Conservation (phyloP, 2,888 invertebrate species). For the Timandra comae region DNA sequence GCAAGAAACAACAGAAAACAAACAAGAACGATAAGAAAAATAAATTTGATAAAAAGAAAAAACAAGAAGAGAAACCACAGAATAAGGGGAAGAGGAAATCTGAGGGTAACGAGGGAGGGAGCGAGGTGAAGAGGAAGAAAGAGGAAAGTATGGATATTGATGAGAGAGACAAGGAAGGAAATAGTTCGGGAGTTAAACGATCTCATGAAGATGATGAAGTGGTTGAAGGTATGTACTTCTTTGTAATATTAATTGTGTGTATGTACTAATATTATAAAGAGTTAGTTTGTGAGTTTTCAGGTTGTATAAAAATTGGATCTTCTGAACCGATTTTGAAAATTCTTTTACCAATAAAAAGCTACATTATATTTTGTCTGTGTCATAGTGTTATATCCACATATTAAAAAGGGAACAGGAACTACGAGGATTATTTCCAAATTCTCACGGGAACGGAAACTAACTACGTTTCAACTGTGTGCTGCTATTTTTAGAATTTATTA, state of each 20-base stretch:
- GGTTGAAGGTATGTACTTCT: slow-evolving; percentile 12
- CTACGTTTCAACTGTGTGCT: too few relatives aligned
- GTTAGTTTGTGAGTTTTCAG: not conserved
- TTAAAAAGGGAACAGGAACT: too few relatives aligned
- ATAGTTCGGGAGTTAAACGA: slow-evolving; percentile 46
- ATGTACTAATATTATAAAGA: not conserved
- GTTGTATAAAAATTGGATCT: too few relatives aligned
- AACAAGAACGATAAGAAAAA: slow-evolving; percentile 48
- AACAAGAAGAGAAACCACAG: slow-evolving; percentile 36
- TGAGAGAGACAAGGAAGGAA: slow-evolving; percentile 30
- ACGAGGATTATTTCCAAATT: too few relatives aligned
- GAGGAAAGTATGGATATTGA: slow-evolving; percentile 41
- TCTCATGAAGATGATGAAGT: slow-evolving; percentile 31
- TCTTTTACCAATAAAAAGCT: not conserved
- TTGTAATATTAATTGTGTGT: not conserved
- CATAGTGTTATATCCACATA: too few relatives aligned
- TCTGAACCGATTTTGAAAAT: not conserved
- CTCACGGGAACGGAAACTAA: too few relatives aligned
- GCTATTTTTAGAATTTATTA: too few relatives aligned
- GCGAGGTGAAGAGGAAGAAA: slow-evolving; percentile 52
- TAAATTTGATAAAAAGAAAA: slow-evolving; percentile 46
- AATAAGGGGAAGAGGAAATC: slow-evolving; percentile 47
- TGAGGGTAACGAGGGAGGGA: slow-evolving; percentile 30
- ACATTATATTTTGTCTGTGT: not conserved
- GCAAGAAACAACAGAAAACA: slow-evolving; percentile 47